Evolutionary conservation across 2,113 vertebrate genomes (phyloP), one percentile per base, ranked within the genome.

Genomic region (Vidua macroura): DNA sequence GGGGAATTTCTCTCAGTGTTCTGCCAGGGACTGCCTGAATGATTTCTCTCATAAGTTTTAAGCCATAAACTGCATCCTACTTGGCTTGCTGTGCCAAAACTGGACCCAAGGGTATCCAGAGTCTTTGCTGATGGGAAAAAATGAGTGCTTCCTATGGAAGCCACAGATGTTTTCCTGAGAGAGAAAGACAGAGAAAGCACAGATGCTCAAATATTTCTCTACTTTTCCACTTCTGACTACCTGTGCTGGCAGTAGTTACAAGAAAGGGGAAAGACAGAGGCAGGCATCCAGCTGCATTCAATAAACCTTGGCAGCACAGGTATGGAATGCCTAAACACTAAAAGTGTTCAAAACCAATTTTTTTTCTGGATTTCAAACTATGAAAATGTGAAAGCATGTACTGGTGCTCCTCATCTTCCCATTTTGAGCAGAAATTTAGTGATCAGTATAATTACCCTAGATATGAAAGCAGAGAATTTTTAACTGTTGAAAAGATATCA

Each of bases 11-110:
- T 97, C 96, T 97, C 93, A 80, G 48, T 89, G 95, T 97, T 97
- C 98, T 97, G 98, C 98, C 98, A 98, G 96, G 95, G 96, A 96
- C 97, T 76, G 95, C 88, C 96, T 86, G 86, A 97, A 97, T 23
- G 28, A 84, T 93, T 98, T 97, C 95, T 97, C 96, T 96, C 85
- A 86, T 97, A 98, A 88, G 97, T 97, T 98, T 98, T 97, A 97
- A 98, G 97, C 97, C 98, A 98, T 99, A 99, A 99, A 99, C 98
- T 98, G 97, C 97, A 98, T 99, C 98, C 98, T 98, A 97, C 97
- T 97, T 98, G 78, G 94, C 96, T 96, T 96, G 86, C 78, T 84
- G 67, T 94, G 98, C 98, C 98, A 99, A 98, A 98, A 98, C 93
- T 95, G 95, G 97, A 95, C 97, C 97, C 97, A 93, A 96, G 98